Evolutionary conservation across 2,113 vertebrate species (phyloP), one percentile per base, ranked within the genome.

Genomic region (Pogona vitticeps): DNA sequence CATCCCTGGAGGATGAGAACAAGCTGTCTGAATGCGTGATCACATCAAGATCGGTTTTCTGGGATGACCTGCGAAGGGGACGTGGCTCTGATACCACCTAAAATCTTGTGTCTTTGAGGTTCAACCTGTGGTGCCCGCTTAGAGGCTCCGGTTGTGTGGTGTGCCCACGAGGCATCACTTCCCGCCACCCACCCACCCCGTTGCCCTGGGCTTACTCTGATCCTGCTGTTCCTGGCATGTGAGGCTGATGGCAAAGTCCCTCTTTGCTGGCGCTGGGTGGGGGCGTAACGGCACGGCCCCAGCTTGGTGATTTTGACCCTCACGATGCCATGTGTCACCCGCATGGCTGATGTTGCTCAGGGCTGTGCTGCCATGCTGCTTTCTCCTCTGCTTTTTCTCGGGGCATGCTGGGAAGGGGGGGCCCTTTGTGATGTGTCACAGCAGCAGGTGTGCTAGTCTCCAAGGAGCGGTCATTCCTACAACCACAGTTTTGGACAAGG

Each of bases 361-460:
- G 33, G 42, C 21, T 21, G n/a, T 2, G 31, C 12, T 36, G 20
- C n/a, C 77, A 73, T 65, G 38, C 21, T 86, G 52, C 5, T 82
- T 2, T 73, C 21, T 5, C 36, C 6, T 73, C 56, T 46, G 36
- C 23, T 2, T 9, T 2, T 9, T 4, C 70, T 15, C 52, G 72
- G 52, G 36, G 15, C 14, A 20, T 56, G 31, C 8, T 65, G 85
- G n/a, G 78, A 36, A 67, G 9, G 10, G 58, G 2, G 59, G 2
- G 14, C 75, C 28, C 28, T 75, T 31, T 75, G 58, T 65, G 58
- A 63, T 46, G 23, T 75, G 78, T 86, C 85, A 81, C 78, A 86
- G 59, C 73, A 61, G 58, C 18, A 6, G 46, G 46, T 5, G 46
- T 10, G 10, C 5, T 52, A 10, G 46, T 52, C 46, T 52, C 46